A percentile compares a stretch with the other conserved stretches of the same genome.
These are phyloP conservation scores for Eristalinus aeneus DNA, from an alignment of 2,888 invertebrate genomes.

Conservation along the genomic window DNA sequence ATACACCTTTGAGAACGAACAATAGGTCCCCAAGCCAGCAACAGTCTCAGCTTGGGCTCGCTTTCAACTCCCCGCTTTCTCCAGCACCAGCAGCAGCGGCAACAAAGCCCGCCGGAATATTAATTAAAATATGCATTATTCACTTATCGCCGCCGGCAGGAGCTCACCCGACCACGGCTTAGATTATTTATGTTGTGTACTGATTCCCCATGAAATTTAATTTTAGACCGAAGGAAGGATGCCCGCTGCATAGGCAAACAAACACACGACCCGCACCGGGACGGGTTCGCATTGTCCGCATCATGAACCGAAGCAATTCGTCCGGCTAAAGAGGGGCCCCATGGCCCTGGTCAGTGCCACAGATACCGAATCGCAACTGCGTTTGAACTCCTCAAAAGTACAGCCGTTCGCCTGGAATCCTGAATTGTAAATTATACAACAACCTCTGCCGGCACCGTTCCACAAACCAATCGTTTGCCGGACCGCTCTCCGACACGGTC, in stretches of 20 bases:
- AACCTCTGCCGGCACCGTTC: neutral
- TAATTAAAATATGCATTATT: conserved; percentile 60
- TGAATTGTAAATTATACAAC: conserved; percentile 50
- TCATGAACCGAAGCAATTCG: conserved; percentile 37
- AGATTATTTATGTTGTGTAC: conserved; percentile 52
- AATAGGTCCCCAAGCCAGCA: neutral
- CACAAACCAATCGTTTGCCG: neutral
- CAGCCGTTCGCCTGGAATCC: conserved; percentile 17
- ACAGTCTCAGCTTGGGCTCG: neutral
- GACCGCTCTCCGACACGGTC: neutral
- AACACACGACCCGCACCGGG: neutral
- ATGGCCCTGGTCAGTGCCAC: conserved; percentile 21
- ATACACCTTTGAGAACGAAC: neutral
- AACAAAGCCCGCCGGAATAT: conserved; percentile 13
- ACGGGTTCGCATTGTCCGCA: conserved; percentile 18
- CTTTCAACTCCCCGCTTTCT: neutral
- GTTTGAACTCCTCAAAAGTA: conserved; percentile 43
- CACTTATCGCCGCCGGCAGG: conserved; percentile 43
- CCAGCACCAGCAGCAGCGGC: neutral
- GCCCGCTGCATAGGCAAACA: neutral
- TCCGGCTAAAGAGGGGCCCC: neutral
- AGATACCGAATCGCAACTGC: conserved; percentile 37
- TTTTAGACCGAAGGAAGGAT: conserved; percentile 24
- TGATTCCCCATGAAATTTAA: conserved; percentile 54
- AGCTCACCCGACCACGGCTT: neutral